Conservation (phyloP, 1,140 invertebrate genomes). For the Brachionus paranguensis region DNA sequence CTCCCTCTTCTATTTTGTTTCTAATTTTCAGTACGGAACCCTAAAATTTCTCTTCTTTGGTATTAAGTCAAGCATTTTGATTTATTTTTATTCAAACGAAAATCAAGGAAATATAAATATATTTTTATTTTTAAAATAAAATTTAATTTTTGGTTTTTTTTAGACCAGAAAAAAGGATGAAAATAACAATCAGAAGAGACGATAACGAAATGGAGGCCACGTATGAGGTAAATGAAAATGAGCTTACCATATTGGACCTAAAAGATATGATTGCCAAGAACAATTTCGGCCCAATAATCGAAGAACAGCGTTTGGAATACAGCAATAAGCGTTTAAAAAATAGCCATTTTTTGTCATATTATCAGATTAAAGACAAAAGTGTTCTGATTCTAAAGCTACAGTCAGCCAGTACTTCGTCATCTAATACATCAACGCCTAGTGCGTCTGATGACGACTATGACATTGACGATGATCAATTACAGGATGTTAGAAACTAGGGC, state of each 20-base stretch:
- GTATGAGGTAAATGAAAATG: slow-evolving; percentile 5
- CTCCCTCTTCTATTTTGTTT: neutral
- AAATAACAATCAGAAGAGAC: slow-evolving; percentile 11
- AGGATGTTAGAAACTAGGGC: neutral
- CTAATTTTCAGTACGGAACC: neutral
- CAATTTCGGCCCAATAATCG: slow-evolving; percentile 17
- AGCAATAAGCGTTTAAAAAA: slow-evolving; percentile 26
- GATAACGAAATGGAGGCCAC: slow-evolving; percentile 31
- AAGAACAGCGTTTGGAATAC: slow-evolving; percentile 20
- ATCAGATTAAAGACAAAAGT: slow-evolving; percentile 30
- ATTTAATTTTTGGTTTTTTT: neutral
- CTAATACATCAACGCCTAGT: slow-evolving; percentile 5
- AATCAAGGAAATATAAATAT: no score
- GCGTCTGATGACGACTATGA: slow-evolving; percentile 9
- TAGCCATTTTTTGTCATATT: slow-evolving; percentile 23
- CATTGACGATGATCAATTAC: neutral
- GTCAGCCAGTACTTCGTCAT: slow-evolving; percentile 19
- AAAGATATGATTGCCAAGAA: slow-evolving; percentile 15
- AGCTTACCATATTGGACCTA: neutral
- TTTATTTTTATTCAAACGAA: neutral
- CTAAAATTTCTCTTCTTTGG: neutral
- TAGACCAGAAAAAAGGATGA: neutral
- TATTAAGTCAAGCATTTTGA: neutral
- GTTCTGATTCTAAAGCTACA: slow-evolving; percentile 4
- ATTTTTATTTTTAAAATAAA: neutral